A percentile compares a stretch with the other conserved stretches of the same genome.
Evolutionary conservation across 2,888 invertebrate species (phyloP).

Genomic region (Xanthostigma xanthostigma): DNA sequence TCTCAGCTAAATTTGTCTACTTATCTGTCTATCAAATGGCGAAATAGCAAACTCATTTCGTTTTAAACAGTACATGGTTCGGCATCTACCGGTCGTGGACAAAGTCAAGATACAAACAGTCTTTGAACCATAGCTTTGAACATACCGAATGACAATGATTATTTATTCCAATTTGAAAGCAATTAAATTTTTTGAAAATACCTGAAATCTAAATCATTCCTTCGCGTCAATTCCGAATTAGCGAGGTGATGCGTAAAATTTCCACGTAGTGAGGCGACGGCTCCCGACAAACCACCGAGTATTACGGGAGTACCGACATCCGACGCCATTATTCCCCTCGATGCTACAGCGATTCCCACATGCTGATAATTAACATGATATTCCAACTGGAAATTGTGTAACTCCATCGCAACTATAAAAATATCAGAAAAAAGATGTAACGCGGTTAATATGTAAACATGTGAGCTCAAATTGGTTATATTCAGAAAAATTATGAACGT

Average conservation of each 20-base stretch:
- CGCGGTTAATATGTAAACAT: too few species aligned
- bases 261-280: constrained; percentile 49
- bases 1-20: too few species aligned
- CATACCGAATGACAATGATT: neutral
- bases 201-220: constrained; percentile 46
- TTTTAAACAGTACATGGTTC: too few species aligned
- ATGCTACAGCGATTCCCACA: constrained; percentile 37
- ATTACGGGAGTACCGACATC: constrained; percentile 45
- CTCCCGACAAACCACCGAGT: constrained; percentile 35
- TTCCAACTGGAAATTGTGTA: constrained; percentile 19
- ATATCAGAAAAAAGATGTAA: neutral
- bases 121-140: too few species aligned
- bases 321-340: constrained; percentile 36
- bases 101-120: too few species aligned
- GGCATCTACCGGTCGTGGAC: too few species aligned
- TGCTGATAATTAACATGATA: constrained; percentile 35
- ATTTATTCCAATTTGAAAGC: neutral
- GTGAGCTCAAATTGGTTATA: too few species aligned
- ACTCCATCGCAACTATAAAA: constrained; percentile 1
- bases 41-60: too few species aligned
- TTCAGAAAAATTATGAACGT: too few species aligned
- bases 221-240: constrained; percentile 38
- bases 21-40: too few species aligned
- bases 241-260: constrained; percentile 46
- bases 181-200: constrained; percentile 14